Conservation (phyloP, 2,888 invertebrate genomes). For the Pharmacophagus antenor region DNA sequence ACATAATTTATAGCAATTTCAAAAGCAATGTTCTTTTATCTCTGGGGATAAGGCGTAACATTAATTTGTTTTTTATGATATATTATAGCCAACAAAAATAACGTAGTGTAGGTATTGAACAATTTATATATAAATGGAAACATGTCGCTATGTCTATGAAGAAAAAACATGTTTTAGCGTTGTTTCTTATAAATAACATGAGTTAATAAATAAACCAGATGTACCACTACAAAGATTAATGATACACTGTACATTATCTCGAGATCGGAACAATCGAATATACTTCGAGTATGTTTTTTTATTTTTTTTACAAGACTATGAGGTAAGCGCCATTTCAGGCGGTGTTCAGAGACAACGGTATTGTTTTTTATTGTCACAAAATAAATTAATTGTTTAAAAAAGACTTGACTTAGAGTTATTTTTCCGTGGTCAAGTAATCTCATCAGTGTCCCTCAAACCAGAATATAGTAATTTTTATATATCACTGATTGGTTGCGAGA, state of each 20-base stretch:
- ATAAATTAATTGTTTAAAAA: not conserved
- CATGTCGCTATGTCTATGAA: not conserved
- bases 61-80: conserved; percentile 4
- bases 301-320: not conserved
- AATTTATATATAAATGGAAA: not conserved
- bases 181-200: not conserved
- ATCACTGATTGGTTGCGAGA: no score
- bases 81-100: conserved; percentile 1
- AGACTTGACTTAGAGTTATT: not conserved
- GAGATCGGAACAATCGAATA: not conserved
- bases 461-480: no score
- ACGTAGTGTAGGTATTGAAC: not conserved
- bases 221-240: not conserved
- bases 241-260: not conserved
- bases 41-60: not conserved
- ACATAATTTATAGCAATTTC: not conserved
- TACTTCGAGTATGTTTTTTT: not conserved
- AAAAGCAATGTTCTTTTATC: not conserved
- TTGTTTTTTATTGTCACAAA: not conserved
- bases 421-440: no score
- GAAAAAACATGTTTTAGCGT: not conserved
- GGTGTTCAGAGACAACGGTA: not conserved
- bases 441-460: no score
- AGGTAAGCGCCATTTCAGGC: not conserved
- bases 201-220: not conserved